Base-by-base conservation (phyloP, 2,888 invertebrate genomes). In the Thumatha senex region DNA sequence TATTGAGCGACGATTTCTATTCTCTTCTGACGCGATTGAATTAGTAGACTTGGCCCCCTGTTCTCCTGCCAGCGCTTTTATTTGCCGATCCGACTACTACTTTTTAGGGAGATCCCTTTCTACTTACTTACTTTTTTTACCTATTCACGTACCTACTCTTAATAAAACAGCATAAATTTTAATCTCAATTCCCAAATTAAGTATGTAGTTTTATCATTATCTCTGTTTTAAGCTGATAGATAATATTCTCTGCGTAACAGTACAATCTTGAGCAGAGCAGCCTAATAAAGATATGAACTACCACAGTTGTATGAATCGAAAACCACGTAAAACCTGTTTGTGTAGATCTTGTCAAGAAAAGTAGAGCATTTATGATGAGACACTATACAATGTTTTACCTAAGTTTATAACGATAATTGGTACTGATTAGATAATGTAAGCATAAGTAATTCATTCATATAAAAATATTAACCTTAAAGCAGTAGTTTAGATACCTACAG, bases 221-320 rank as follows among this genome's bases (percentile, higher is more conserved):
- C 46, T 51, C 54, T 35, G 40, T 51, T 40, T 15, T 30, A 11
- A 36, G 39, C 35, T 44, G 29, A 7, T 36, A 31, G 31, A 24
- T 24, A 24, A 24, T 50, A 35, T 41, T 41, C 44, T 47, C 48
- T 52, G 24, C 24, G n/a, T 31, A 30, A 1, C 30, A 33, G 10
- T 31, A 24, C 10, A 29, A 34, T n/a, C 24, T 34, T 8, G 14
- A 15, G 5, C 18, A 24, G 14, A 15, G 5, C 18, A 24, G 5
- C 18, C 15, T 12, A 14, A 13, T 13, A 34, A 15, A 33, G 47
- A 47, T 47, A 47, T 35, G 40, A 41, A 35, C 29, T 35, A 29
- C 11, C 35, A 54, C 46, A 35, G 13, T n/a, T 44, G 31, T 15
- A 15, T 33, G 31, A 2, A 12, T 12, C 33, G 33, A 34, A 15